These are phyloP conservation scores for Lagorchestes hirsutus DNA, from an alignment of 2,797 vertebrate species.

Conservation along the genomic window DNA sequence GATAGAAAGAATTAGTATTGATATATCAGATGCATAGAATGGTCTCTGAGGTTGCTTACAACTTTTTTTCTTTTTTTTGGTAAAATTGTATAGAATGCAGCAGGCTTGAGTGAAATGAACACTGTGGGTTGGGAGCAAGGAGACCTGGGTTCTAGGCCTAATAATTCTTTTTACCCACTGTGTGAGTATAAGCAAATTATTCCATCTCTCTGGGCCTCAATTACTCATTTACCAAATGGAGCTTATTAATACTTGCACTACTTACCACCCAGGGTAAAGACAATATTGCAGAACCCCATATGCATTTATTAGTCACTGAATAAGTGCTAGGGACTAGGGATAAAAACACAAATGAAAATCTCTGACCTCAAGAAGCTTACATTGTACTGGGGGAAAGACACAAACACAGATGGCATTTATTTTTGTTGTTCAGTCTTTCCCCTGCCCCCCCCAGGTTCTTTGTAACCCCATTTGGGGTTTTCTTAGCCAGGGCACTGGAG, in stretches of 20 bases:
- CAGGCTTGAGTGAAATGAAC: not conserved
- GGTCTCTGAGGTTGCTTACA: not conserved
- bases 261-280: not conserved
- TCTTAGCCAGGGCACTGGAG: not conserved
- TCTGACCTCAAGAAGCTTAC: not conserved
- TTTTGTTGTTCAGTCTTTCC: not conserved
- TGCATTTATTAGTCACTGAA: not conserved
- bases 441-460: not conserved
- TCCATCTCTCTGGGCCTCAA: not conserved
- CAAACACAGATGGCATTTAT: not conserved
- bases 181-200: not conserved
- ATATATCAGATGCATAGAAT: not conserved
- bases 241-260: not conserved
- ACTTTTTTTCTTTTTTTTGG: not conserved
- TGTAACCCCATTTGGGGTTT: not conserved
- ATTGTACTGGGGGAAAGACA: not conserved
- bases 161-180: not conserved
- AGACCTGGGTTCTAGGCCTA: not conserved
- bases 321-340: not conserved
- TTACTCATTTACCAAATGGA: not conserved
- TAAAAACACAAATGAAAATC: not conserved
- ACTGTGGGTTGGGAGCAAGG: not conserved
- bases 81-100: not conserved
- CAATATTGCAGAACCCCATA: not conserved
- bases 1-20: not conserved